Base-by-base conservation (phyloP, 2,888 invertebrate species). In the Cremastinae sp. region DNA sequence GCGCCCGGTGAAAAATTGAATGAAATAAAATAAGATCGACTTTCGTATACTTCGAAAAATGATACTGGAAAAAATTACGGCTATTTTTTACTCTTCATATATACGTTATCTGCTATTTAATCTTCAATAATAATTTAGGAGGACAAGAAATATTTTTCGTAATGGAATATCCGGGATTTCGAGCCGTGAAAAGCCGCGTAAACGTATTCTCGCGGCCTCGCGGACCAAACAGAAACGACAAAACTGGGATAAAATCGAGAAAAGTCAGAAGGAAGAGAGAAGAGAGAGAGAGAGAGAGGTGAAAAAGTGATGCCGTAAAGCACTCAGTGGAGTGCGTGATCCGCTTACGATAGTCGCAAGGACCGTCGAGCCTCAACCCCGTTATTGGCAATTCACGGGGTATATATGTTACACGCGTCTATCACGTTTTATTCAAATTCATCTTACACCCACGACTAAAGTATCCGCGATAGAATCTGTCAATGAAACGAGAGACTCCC, bases 291-390 rank as follows among this genome's bases (percentile, higher is more conserved):
- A 73, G 62, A 76, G 76, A 66, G 80, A 80, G 66, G 71, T 79
- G 82, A 87, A 86, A 88, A 86, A 85, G 84, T 81, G 86, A 87
- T 87, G 87, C 87, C 86, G 85, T 88, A 88, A 88, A 88, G 87
- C 88, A 88, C 88, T 88, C 88, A 88, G 86, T 86, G 79, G 84
- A 84, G 84, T 82, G 86, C 88, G 88, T 88, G 88, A 88, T 88
- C 87, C 86, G 88, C 85, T 87, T 88, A 87, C 88, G 78, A 86
- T 87, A 87, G 85, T 85, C 84, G 68, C 59, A 43, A 18, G 49
- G 49, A 14, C 22, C 53, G 56, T 28, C 43, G 20, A 22, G 20
- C 9, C 45, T 4, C 36, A 54, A 43, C 38, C 43, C 41, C 61
- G 18, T 43, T 59, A 43, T 34, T 14, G 8, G 22, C 45, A 9